Evolutionary conservation across 2,113 vertebrate species (phyloP).

Genomic region (Tyto alba): DNA sequence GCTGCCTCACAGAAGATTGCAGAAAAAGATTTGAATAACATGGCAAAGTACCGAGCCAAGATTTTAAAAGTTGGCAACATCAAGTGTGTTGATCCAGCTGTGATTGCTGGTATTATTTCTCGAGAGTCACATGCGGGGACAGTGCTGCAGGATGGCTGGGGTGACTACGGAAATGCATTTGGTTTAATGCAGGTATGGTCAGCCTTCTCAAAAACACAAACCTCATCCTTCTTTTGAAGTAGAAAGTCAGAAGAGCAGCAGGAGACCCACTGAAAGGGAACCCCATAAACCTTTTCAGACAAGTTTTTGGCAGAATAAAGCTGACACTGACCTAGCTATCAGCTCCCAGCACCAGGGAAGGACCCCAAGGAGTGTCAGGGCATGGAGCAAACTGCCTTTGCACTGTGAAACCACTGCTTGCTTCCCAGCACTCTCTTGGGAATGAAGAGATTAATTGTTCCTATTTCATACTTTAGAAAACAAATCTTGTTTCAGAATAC

Average conservation of each 20-base stretch:
- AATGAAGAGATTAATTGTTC: background rate
- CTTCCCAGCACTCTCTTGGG: background rate
- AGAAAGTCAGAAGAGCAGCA: background rate
- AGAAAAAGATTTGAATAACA: slow-evolving; percentile 57
- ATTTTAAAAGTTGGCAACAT: slow-evolving; percentile 56
- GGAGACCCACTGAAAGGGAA: background rate
- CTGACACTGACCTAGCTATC: fast-evolving
- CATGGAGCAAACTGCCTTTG: background rate
- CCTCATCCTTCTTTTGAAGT: background rate
- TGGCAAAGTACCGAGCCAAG: slow-evolving; percentile 51
- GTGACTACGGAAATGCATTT: slow-evolving; percentile 64
- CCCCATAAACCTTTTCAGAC: background rate
- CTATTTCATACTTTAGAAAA: background rate
- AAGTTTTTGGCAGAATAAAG: background rate
- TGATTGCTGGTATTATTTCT: slow-evolving; percentile 73
- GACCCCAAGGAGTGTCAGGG: fast-evolving
- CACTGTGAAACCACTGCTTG: background rate
- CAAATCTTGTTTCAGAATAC: background rate
- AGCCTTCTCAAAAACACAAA: background rate
- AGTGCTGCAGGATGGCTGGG: slow-evolving; percentile 40
- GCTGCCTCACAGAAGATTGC: slow-evolving; percentile 70
- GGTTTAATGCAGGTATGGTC: slow-evolving; percentile 73
- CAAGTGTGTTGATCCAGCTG: slow-evolving; percentile 59
- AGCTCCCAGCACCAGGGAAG: background rate
- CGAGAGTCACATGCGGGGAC: slow-evolving; percentile 70